A percentile compares a stretch with the other conserved stretches of the same genome.
Conservation (phyloP, 1,140 invertebrate genomes). For the Archegozetes longisetosus region DNA sequence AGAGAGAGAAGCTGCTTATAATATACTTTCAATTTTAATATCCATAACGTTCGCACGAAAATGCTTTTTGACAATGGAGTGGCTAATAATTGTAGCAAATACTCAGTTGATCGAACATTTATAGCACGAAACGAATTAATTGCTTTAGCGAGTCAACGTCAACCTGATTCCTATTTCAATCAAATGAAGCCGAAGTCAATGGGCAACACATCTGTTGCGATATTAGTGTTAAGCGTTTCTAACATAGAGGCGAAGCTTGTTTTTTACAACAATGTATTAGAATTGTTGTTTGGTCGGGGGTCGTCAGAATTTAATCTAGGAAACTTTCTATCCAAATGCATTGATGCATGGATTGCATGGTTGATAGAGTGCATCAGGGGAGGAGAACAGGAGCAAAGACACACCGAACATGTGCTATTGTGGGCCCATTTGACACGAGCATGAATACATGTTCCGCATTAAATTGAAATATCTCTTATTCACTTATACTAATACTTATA, state of each 20-base stretch:
- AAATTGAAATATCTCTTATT: not conserved
- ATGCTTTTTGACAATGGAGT: too few species aligned
- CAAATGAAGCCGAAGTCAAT: not conserved
- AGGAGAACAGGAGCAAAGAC: not conserved
- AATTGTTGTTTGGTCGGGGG: not conserved
- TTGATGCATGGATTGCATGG: not conserved
- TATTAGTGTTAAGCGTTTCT: not conserved
- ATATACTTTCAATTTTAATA: too few species aligned
- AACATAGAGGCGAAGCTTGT: not conserved
- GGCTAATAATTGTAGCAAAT: not conserved
- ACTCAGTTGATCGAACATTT: not conserved
- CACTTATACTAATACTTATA: too few species aligned
- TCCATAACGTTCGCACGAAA: not conserved
- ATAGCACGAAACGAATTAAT: not conserved
- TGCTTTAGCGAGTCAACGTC: not conserved
- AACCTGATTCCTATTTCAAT: not conserved
- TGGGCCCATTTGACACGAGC: not conserved
- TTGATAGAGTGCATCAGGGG: not conserved
- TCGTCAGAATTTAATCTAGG: not conserved
- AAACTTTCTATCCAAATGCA: not conserved
- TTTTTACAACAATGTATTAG: not conserved
- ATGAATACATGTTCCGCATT: not conserved
- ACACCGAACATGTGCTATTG: not conserved
- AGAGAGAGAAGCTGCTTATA: not conserved
- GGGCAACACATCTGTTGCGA: not conserved